phyloP scores from a whole-genome alignment of 2,888 invertebrate genomes.

The Eudasyphora cyanicolor region DNA sequence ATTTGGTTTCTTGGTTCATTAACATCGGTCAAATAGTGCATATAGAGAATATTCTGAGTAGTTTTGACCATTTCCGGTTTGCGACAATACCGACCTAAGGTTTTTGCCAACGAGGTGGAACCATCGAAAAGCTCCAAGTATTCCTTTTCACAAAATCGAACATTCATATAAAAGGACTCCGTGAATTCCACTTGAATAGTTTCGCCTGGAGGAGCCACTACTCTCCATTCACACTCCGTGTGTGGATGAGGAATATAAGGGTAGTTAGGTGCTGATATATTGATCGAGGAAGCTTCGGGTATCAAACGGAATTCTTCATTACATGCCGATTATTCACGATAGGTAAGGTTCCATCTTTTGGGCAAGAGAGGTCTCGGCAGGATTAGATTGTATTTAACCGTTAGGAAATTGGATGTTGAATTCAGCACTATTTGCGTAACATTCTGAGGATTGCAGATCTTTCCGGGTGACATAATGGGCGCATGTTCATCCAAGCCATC shows the following conservation, averaged over 20 bases:
- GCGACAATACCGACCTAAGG: slow-evolving; percentile 85
- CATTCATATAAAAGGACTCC: slow-evolving; percentile 86
- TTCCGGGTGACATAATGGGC: slow-evolving; percentile 87
- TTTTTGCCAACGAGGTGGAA: slow-evolving; percentile 84
- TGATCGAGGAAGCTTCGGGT: slow-evolving; percentile 66
- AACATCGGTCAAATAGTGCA: slow-evolving; percentile 87
- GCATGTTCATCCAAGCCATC: slow-evolving; percentile 88
- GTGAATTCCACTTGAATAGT: slow-evolving; percentile 88
- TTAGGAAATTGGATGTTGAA: slow-evolving; percentile 84
- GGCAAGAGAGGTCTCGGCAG: neutral
- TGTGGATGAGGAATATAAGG: slow-evolving; percentile 89
- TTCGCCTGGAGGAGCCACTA: slow-evolving; percentile 87
- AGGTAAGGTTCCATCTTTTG: slow-evolving; percentile 72
- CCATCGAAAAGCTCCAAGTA: slow-evolving; percentile 93
- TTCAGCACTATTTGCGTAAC: slow-evolving; percentile 76
- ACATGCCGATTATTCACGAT: slow-evolving; percentile 81
- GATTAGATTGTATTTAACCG: slow-evolving; percentile 77
- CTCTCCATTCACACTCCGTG: slow-evolving; percentile 91
- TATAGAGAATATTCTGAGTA: slow-evolving; percentile 85
- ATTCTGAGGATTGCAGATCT: slow-evolving; percentile 83
- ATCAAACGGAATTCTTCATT: slow-evolving; percentile 82
- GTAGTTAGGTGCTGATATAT: slow-evolving; percentile 89
- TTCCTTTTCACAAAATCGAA: slow-evolving; percentile 79
- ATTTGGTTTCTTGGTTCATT: slow-evolving; percentile 85
- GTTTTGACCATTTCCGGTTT: slow-evolving; percentile 83